Conservation (phyloP, 2,113 vertebrate genomes). For the Oostethus manadensis region DNA sequence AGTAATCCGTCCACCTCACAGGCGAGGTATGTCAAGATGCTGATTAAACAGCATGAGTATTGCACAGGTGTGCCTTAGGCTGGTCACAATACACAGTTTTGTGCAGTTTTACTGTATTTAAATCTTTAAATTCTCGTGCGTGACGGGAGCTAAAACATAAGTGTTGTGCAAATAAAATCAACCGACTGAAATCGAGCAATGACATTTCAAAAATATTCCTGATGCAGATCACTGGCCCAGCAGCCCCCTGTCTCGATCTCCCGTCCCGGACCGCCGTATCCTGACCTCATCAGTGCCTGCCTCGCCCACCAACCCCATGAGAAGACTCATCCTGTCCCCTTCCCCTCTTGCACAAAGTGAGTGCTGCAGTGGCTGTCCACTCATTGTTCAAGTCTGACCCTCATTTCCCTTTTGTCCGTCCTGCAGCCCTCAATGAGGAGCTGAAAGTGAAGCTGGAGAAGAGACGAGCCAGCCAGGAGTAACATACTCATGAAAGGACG, state of each 20-base stretch:
- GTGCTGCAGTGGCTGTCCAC: slow-evolving; percentile 10
- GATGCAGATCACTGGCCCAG: slow-evolving; percentile 57
- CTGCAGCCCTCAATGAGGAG: slow-evolving; percentile 68
- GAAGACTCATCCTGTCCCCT: slow-evolving; percentile 70
- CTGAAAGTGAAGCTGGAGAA: slow-evolving; percentile 75
- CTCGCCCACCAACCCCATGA: slow-evolving; percentile 73
- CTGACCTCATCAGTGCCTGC: slow-evolving; percentile 68
- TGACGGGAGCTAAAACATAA: too few relatives aligned
- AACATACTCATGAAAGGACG: slow-evolving; percentile 27
- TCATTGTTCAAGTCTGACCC: background rate
- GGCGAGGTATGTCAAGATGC: too few relatives aligned
- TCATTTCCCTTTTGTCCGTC: background rate
- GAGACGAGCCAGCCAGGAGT: slow-evolving; percentile 70
- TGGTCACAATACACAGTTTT: too few relatives aligned
- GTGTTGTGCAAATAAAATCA: too few relatives aligned
- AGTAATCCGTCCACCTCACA: too few relatives aligned
- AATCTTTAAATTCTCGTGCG: too few relatives aligned
- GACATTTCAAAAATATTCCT: slow-evolving; percentile 1
- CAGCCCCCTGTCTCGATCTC: slow-evolving; percentile 60
- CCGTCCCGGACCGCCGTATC: slow-evolving; percentile 60
- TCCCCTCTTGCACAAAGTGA: slow-evolving; percentile 72
- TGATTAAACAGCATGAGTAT: too few relatives aligned
- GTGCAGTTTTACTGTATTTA: too few relatives aligned
- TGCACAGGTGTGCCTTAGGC: too few relatives aligned
- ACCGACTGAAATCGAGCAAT: background rate